Conservation (phyloP, 2,113 vertebrate genomes). For the Drymodes brunneopygia region DNA sequence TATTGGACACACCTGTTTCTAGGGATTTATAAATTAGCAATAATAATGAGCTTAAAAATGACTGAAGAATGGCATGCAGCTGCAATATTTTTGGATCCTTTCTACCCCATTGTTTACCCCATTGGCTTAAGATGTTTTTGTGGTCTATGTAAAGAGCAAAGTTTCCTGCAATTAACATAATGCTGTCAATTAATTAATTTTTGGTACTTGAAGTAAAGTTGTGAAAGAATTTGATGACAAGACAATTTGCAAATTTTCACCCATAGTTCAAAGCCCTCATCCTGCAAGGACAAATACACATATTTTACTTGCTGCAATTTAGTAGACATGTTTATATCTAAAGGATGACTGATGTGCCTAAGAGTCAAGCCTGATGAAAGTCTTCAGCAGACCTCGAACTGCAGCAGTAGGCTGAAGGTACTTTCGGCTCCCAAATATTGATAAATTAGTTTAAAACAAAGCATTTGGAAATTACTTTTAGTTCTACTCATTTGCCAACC, state of each 20-base stretch:
- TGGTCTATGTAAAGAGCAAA: neutral
- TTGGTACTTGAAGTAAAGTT: neutral
- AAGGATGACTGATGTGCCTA: neutral
- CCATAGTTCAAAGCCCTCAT: neutral
- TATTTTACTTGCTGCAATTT: neutral
- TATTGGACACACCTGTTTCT: neutral
- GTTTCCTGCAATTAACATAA: neutral
- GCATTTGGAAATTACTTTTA: neutral
- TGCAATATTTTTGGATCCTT: neutral
- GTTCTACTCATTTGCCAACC: neutral
- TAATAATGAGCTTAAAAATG: neutral
- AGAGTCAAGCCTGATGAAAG: neutral
- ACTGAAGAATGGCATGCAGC: neutral
- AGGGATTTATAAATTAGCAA: slow-evolving; percentile 18
- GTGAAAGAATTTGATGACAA: neutral
- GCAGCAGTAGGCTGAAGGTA: neutral
- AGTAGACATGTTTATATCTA: neutral
- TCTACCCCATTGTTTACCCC: neutral
- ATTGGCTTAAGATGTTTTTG: neutral
- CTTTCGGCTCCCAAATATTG: neutral
- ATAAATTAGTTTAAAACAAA: neutral
- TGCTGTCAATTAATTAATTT: slow-evolving; percentile 15
- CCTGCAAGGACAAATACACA: neutral
- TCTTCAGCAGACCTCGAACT: neutral
- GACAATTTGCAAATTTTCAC: neutral